Conservation (phyloP, 2,113 vertebrate genomes). For the Myotis lucifugus region DNA sequence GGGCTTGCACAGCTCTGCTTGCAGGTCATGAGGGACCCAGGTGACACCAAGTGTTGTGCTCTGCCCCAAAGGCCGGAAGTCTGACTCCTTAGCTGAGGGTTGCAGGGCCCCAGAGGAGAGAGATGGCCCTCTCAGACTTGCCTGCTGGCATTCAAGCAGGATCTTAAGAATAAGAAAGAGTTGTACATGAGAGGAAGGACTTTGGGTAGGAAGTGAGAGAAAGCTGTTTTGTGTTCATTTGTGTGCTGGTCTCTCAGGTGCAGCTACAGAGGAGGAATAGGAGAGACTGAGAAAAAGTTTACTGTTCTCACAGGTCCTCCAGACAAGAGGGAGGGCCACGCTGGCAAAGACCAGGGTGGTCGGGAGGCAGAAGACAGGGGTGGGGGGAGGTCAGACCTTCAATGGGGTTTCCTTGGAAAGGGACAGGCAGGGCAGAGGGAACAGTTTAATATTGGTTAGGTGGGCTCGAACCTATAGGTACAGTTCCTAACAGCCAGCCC, state of each 20-base stretch:
- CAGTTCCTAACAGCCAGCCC: no score
- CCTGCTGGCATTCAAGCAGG: background rate
- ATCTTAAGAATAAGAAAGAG: background rate
- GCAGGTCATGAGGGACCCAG: background rate
- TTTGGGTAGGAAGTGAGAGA: background rate
- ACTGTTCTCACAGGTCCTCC: background rate
- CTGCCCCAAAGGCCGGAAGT: background rate
- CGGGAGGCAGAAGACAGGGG: background rate
- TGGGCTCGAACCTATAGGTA: background rate
- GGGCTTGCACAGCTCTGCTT: background rate
- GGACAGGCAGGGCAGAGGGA: background rate
- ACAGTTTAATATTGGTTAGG: background rate
- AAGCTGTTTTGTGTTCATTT: background rate
- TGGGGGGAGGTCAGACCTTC: background rate
- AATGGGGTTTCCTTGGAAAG: background rate
- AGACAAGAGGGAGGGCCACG: background rate
- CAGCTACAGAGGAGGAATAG: background rate
- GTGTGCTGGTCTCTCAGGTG: background rate
- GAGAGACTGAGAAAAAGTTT: background rate
- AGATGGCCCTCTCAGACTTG: background rate
- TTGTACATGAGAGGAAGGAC: background rate
- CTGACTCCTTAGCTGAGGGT: no score
- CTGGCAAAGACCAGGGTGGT: no score
- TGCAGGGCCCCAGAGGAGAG: background rate
- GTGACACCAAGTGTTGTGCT: background rate